Percentiles rank a stretch among this genome's conserved stretches.
Evolutionary conservation across 2,113 vertebrate species (phyloP).

Genomic region (Pseudois nayaur): DNA sequence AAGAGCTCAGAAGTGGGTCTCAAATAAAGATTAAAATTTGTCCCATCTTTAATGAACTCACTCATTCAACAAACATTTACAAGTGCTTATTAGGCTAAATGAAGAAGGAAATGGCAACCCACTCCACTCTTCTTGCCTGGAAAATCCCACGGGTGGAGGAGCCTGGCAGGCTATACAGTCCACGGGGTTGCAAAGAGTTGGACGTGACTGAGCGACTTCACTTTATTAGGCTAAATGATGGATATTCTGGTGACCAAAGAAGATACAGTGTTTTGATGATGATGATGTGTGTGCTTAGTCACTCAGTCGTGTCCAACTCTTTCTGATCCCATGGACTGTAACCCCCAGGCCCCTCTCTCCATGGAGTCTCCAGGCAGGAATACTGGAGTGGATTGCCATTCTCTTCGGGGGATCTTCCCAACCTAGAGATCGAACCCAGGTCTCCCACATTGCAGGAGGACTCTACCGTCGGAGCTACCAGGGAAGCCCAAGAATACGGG

Average conservation of each 20-base stretch:
- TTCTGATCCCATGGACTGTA: background rate
- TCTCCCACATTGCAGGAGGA: background rate
- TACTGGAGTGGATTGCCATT: background rate
- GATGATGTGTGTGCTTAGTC: background rate
- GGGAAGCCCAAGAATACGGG: background rate
- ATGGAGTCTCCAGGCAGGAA: background rate
- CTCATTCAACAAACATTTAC: background rate
- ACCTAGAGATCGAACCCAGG: background rate
- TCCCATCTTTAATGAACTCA: background rate
- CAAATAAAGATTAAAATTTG: background rate
- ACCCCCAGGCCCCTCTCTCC: background rate
- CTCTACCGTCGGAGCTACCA: background rate
- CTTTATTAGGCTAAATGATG: background rate
- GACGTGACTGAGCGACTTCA: no score
- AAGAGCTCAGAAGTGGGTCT: background rate
- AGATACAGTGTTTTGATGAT: background rate
- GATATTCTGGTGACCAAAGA: background rate
- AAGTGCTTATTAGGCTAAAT: background rate
- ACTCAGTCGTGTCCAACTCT: background rate
- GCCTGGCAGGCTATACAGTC: no score
- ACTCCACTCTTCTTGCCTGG: no score
- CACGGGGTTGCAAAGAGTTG: no score
- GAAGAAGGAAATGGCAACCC: no score
- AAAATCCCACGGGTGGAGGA: no score
- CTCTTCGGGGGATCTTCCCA: background rate